Percentiles rank a stretch among this genome's conserved stretches.
Conservation (phyloP, 2,113 vertebrate species). For the Oceanites oceanicus region DNA sequence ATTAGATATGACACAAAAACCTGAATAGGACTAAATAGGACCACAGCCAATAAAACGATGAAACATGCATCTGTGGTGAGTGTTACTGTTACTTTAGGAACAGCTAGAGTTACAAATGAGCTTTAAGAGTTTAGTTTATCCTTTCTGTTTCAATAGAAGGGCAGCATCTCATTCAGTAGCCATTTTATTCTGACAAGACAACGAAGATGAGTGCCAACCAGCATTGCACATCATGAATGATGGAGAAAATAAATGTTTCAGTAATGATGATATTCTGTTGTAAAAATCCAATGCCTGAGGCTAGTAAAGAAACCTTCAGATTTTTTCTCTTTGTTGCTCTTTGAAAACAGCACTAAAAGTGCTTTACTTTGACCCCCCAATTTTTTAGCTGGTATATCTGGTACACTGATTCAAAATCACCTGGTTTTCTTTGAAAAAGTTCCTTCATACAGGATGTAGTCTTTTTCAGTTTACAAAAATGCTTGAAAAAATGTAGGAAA, state of each 20-base stretch:
- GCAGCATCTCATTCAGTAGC: background rate
- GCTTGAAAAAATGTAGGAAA: background rate
- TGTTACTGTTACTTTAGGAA: constrained; percentile 16
- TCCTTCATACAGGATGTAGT: background rate
- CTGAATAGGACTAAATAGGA: background rate
- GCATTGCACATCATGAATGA: background rate
- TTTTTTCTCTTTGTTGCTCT: constrained; percentile 17
- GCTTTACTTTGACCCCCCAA: background rate
- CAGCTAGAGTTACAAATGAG: constrained; percentile 23
- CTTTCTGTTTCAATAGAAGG: constrained; percentile 27
- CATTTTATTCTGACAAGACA: constrained; percentile 21
- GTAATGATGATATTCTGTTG: background rate
- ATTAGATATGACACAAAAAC: background rate
- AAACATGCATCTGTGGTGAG: background rate
- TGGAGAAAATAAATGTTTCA: constrained; percentile 11
- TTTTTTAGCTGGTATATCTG: background rate
- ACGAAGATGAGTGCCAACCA: background rate
- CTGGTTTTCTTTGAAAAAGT: background rate
- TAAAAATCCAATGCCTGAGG: background rate
- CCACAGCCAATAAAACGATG: background rate
- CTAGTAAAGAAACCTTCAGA: constrained; percentile 22
- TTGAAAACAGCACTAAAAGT: constrained; percentile 7
- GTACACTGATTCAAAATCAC: background rate
- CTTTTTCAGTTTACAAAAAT: background rate
- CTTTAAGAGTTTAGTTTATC: constrained; percentile 27